Percentiles rank a stretch among this genome's conserved stretches.
Evolutionary conservation across 2,888 invertebrate genomes (phyloP).

Genomic region (Seira ritae): DNA sequence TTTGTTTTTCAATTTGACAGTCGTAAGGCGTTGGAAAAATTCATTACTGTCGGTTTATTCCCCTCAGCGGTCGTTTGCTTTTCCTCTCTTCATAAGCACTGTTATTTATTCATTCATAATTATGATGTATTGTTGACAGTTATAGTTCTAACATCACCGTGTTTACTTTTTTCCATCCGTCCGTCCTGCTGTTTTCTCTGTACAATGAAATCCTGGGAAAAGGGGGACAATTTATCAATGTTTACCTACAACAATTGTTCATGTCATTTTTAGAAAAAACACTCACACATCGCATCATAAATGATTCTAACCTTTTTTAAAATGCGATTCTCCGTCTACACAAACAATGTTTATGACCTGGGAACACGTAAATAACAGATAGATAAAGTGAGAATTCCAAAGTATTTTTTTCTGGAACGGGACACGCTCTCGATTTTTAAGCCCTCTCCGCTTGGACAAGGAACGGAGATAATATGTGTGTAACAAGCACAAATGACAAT

Average conservation of each 20-base stretch:
- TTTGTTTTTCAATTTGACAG: too few species aligned
- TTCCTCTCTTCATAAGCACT: neutral
- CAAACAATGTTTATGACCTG: neutral
- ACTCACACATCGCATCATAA: neutral
- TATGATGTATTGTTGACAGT: conserved; percentile 16
- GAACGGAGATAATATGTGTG: neutral
- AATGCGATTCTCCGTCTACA: too few species aligned
- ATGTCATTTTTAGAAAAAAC: neutral
- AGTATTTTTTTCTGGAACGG: neutral
- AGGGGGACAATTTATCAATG: neutral
- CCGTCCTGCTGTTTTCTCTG: neutral
- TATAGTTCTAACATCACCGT: neutral
- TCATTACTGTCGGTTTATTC: neutral
- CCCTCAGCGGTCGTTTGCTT: neutral
- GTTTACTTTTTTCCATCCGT: too few species aligned
- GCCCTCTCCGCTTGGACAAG: neutral
- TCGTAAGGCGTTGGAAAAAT: too few species aligned
- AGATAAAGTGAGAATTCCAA: neutral
- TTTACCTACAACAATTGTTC: conserved; percentile 7
- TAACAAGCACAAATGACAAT: conserved; percentile 7
- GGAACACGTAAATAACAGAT: neutral
- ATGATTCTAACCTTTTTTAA: too few species aligned
- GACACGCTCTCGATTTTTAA: neutral
- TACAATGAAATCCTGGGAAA: neutral
- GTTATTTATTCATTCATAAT: conserved; percentile 9